These are phyloP conservation scores for Pyrrhosoma nymphula DNA, from an alignment of 2,888 invertebrate genomes.

Conservation along the genomic window DNA sequence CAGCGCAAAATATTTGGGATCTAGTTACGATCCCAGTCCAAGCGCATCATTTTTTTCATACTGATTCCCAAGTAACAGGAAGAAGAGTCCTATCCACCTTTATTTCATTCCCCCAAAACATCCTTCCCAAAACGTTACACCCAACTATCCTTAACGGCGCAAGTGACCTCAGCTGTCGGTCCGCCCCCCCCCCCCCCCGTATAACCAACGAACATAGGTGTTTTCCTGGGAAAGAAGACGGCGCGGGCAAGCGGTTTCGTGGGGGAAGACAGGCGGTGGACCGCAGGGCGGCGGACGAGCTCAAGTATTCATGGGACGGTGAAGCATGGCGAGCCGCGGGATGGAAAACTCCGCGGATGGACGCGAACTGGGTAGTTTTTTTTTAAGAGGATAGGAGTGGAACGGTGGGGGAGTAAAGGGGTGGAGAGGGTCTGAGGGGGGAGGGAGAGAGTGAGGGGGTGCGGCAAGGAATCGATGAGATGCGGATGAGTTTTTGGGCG, in stretches of 20 bases:
- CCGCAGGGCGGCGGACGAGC: constrained; percentile 18
- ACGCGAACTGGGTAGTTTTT: neutral
- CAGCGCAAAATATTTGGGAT: too few relatives aligned
- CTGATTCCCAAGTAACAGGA: too few relatives aligned
- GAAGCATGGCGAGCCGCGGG: neutral
- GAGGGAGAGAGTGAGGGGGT: neutral
- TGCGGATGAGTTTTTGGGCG: constrained; percentile 47
- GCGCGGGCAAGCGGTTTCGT: neutral
- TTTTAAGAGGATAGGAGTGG: neutral
- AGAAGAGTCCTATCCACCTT: too few relatives aligned
- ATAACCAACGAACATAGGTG: too few relatives aligned
- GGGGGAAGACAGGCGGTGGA: neutral
- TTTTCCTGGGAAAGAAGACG: neutral
- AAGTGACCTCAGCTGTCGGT: too few relatives aligned
- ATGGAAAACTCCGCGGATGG: neutral
- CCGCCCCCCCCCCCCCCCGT: too few relatives aligned
- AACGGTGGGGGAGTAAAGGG: neutral
- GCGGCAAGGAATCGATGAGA: constrained; percentile 27
- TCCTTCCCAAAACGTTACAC: too few relatives aligned
- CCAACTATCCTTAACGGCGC: too few relatives aligned
- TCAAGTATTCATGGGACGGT: constrained; percentile 40
- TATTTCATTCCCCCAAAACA: too few relatives aligned
- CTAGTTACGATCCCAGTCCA: too few relatives aligned
- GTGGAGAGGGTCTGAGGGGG: neutral
- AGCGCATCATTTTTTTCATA: too few relatives aligned